Conservation (phyloP, 1,140 invertebrate genomes). For the Macrotrachela quadricornifera region DNA sequence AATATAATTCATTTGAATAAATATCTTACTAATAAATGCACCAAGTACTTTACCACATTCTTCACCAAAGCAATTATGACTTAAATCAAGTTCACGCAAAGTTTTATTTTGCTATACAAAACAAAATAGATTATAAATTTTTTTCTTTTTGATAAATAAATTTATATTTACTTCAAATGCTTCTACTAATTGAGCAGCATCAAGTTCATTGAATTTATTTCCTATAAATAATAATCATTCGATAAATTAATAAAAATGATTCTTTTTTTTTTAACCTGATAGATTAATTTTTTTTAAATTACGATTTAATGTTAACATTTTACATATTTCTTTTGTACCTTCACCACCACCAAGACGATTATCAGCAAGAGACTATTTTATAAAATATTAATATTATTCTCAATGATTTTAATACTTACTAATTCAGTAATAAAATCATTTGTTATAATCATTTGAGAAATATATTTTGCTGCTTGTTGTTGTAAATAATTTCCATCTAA, state of each 20-base stretch:
- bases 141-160: neutral
- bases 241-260: no score
- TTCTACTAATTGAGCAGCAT: slow-evolving; percentile 15
- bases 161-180: slow-evolving; percentile 16
- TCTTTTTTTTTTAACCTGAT: slow-evolving; percentile 16
- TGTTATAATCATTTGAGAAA: slow-evolving; percentile 11
- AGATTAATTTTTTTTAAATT: slow-evolving; percentile 17
- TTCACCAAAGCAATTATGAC: slow-evolving; percentile 22
- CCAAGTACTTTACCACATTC: slow-evolving; percentile 20
- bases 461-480: slow-evolving; percentile 10
- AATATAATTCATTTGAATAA: neutral
- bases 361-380: slow-evolving; percentile 9
- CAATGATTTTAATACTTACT: slow-evolving; percentile 7
- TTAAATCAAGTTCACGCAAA: slow-evolving; percentile 20
- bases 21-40: slow-evolving; percentile 19
- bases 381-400: slow-evolving; percentile 7
- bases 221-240: no score
- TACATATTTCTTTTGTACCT: neutral
- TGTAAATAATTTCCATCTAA: slow-evolving; percentile 13
- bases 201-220: slow-evolving; percentile 20
- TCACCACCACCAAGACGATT: slow-evolving; percentile 20
- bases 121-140: neutral
- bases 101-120: slow-evolving; percentile 9
- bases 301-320: slow-evolving; percentile 2
- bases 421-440: slow-evolving; percentile 12